A percentile compares a stretch with the other conserved stretches of the same genome.
These are phyloP conservation scores for Galaxias olidus DNA, from an alignment of 2,797 vertebrate genomes.

Conservation along the genomic window DNA sequence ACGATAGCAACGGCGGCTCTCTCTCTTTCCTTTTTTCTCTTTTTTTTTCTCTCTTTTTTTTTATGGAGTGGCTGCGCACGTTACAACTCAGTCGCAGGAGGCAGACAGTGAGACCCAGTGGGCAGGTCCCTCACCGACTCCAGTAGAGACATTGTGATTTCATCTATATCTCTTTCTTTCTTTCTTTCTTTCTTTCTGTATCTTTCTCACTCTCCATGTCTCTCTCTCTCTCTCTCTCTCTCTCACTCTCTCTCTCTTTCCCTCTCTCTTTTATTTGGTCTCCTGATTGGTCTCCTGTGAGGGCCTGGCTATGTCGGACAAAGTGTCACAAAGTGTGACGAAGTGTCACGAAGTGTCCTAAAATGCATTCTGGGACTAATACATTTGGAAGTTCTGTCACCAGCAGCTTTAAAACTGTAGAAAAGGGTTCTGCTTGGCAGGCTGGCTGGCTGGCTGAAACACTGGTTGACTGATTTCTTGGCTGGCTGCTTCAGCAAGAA, in stretches of 20 bases:
- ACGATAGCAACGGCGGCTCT: constrained; percentile 60
- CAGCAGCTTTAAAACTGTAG: constrained; percentile 1
- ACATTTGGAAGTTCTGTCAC: constrained; percentile 5
- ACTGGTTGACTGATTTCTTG: not conserved
- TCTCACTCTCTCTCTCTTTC: constrained; percentile 9
- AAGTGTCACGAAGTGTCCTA: constrained; percentile 9
- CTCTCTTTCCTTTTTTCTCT: constrained; percentile 31
- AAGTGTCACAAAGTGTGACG: constrained; percentile 25
- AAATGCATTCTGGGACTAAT: constrained; percentile 27
- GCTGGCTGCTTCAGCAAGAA: not conserved
- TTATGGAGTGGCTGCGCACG: not conserved
- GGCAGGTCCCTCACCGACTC: not conserved
- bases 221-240: not conserved
- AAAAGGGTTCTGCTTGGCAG: not conserved
- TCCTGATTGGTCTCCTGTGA: not conserved
- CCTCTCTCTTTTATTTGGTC: not conserved
- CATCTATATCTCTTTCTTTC: not conserved
- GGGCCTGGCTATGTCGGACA: not conserved
- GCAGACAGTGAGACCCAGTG: constrained; percentile 1
- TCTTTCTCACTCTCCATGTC: constrained; percentile 12
- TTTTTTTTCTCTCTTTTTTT: constrained; percentile 27
- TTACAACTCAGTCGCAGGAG: constrained; percentile 51
- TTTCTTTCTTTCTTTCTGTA: constrained; percentile 20
- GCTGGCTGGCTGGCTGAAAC: not conserved
- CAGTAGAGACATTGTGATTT: constrained; percentile 6